Evolutionary conservation across 2,113 vertebrate species (phyloP).

Genomic region (Argyrosomus japonicus): DNA sequence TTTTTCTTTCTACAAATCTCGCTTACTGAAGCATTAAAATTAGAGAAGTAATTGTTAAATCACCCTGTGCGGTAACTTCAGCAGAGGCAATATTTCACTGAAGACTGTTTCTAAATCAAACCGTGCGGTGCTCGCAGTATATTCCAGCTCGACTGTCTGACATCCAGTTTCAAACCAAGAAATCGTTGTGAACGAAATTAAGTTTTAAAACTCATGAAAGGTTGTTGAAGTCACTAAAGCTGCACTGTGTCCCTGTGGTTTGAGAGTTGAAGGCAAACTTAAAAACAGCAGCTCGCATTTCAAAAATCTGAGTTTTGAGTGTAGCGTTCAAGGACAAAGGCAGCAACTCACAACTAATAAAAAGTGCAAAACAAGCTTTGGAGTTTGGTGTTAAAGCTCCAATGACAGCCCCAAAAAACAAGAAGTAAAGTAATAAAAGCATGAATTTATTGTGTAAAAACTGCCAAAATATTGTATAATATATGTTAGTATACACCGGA

Average conservation of each 20-base stretch:
- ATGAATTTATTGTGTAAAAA: neutral
- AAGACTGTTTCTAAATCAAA: neutral
- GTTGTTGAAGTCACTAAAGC: neutral
- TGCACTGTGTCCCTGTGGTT: neutral
- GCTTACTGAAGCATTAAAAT: neutral
- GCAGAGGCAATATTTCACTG: neutral
- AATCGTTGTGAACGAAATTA: neutral
- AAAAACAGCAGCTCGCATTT: slow-evolving; percentile 4
- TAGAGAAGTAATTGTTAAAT: slow-evolving; percentile 15
- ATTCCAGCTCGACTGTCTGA: neutral
- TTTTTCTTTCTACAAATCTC: neutral
- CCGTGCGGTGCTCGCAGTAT: neutral
- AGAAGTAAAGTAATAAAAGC: neutral
- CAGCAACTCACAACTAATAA: neutral
- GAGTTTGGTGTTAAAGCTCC: neutral
- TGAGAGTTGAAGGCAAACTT: neutral
- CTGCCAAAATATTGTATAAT: too few species aligned
- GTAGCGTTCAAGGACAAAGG: neutral
- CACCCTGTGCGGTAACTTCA: neutral
- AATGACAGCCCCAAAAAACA: too few species aligned
- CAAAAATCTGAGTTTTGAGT: neutral
- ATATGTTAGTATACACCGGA: too few species aligned
- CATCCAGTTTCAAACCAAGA: neutral
- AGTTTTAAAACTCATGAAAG: neutral
- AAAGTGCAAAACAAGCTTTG: neutral